phyloP scores from a whole-genome alignment of 2,888 invertebrate species.

The Limnephilus lunatus region DNA sequence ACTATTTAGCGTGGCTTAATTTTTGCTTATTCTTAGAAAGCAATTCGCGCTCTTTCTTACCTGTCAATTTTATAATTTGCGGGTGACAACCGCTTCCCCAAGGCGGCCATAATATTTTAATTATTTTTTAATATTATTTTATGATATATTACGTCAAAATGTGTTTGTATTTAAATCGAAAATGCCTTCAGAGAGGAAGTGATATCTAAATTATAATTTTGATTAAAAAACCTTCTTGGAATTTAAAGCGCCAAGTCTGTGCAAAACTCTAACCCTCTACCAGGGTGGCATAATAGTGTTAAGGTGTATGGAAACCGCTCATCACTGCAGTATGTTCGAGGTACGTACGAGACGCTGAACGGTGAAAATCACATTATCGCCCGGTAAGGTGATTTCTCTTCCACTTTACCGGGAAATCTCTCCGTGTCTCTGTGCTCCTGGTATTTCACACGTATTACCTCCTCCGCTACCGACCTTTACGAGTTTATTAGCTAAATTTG shows the following conservation, averaged over 20 bases:
- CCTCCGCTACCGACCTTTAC: neutral
- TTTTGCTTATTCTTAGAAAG: no score
- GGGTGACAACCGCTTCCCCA: no score
- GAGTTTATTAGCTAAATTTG: neutral
- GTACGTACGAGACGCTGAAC: neutral
- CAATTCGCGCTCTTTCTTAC: no score
- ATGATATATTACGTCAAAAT: neutral
- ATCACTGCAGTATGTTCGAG: slow-evolving; percentile 2
- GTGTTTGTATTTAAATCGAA: neutral
- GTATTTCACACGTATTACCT: neutral
- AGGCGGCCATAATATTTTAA: no score
- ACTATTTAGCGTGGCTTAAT: no score
- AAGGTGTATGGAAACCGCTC: slow-evolving; percentile 28
- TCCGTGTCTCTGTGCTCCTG: slow-evolving; percentile 22
- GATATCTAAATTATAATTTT: neutral
- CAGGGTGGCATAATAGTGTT: slow-evolving; percentile 44
- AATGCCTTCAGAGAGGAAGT: neutral
- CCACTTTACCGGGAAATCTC: slow-evolving; percentile 43
- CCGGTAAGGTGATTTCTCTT: slow-evolving; percentile 49
- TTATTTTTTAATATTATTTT: no score
- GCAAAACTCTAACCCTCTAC: neutral
- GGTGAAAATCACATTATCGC: slow-evolving; percentile 53
- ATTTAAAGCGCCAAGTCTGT: neutral
- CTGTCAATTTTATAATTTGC: no score
- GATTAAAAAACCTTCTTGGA: neutral